Evolutionary conservation across 2,888 invertebrate species (phyloP).

Genomic region (Athalia rosae): DNA sequence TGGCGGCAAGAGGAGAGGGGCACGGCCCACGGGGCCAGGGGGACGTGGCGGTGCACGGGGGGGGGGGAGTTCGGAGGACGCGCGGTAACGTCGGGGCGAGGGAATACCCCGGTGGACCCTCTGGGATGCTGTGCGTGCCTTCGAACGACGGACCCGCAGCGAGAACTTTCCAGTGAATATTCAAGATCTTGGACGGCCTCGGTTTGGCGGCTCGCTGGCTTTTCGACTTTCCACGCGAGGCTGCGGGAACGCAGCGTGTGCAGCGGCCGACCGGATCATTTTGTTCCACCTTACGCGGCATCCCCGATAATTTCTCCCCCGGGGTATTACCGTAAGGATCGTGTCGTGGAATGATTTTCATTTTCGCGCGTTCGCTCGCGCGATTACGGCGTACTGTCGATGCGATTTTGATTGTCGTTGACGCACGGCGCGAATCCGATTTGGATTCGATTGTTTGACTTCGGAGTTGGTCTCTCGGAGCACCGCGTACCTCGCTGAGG

Average conservation of each 20-base stretch:
- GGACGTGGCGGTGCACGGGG: conserved; percentile 34
- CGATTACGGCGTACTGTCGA: too few relatives aligned
- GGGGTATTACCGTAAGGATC: too few relatives aligned
- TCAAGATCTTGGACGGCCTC: conserved; percentile 58
- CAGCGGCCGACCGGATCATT: neutral
- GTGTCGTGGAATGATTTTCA: too few relatives aligned
- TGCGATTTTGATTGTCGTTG: too few relatives aligned
- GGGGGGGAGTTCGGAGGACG: conserved; percentile 41
- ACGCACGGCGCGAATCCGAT: too few relatives aligned
- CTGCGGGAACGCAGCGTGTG: conserved; percentile 9
- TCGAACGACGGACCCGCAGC: conserved; percentile 27
- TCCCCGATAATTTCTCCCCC: too few relatives aligned
- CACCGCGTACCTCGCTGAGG: too few relatives aligned
- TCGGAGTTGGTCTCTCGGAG: too few relatives aligned
- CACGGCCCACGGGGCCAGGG: conserved; percentile 28
- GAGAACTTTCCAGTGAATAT: conserved; percentile 54
- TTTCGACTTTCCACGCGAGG: conserved; percentile 36
- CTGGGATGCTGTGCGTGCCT: conserved; percentile 45
- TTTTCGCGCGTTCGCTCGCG: too few relatives aligned
- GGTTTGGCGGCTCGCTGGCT: conserved; percentile 42
- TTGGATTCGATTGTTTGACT: too few relatives aligned
- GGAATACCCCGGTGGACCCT: conserved; percentile 45
- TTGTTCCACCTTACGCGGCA: neutral
- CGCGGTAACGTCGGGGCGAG: conserved; percentile 46
- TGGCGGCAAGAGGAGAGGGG: conserved; percentile 43